Evolutionary conservation across 2,888 invertebrate species (phyloP).

Genomic region (Archaeoteleia sp.): DNA sequence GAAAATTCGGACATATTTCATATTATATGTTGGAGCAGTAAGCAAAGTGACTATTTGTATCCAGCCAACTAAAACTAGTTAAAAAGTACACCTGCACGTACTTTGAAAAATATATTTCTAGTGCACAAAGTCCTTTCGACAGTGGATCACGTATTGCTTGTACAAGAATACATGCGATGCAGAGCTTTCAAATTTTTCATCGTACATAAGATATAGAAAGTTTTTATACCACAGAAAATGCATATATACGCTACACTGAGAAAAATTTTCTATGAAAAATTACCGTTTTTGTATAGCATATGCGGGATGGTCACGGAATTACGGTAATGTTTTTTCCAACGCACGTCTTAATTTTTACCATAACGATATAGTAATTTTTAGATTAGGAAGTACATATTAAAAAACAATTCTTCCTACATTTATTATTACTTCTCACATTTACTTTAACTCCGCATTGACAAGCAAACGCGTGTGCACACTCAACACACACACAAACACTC

Average conservation of each 20-base stretch:
- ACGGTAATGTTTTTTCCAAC: too few species aligned
- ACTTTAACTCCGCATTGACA: too few species aligned
- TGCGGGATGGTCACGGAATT: too few species aligned
- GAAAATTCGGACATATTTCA: slow-evolving; percentile 5
- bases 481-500: too few species aligned
- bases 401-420: too few species aligned
- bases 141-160: slow-evolving; percentile 42
- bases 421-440: too few species aligned
- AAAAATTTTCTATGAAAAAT: too few species aligned
- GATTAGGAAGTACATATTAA: too few species aligned
- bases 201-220: neutral
- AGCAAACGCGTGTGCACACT: too few species aligned
- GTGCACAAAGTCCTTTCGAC: slow-evolving; percentile 37
- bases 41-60: slow-evolving; percentile 21
- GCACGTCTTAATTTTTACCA: too few species aligned
- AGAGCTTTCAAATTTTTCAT: slow-evolving; percentile 23
- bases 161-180: slow-evolving; percentile 29
- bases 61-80: slow-evolving; percentile 43
- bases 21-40: slow-evolving; percentile 12
- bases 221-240: neutral
- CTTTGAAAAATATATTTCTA: slow-evolving; percentile 49
- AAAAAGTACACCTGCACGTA: slow-evolving; percentile 37
- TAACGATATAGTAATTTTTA: too few species aligned
- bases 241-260: neutral
- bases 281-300: too few species aligned